Evolutionary conservation across 2,888 invertebrate species (phyloP), one percentile per base, ranked within the genome.

Genomic region (Chloromyia formosa): DNA sequence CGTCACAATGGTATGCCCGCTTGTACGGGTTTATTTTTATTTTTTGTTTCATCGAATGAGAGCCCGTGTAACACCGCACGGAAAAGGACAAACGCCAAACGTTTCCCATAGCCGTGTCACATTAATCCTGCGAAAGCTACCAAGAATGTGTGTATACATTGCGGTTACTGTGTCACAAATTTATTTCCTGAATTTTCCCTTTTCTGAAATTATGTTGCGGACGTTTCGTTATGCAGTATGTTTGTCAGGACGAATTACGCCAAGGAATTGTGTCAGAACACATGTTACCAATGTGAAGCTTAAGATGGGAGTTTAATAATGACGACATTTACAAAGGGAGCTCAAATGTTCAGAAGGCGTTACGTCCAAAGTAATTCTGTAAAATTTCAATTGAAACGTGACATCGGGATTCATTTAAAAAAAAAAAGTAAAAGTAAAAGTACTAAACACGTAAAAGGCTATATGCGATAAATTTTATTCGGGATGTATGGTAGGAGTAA

Each of bases 111-210:
- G 56, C 56, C 10, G 14, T 23, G 60, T 23, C 22, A 27, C 14
- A 12, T n/a, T 60, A 60, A 60, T 22, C 60, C 60, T 20, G 9
- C 60, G 60, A 60, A 60, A 60, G 27, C 23, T 23, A 23, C 60
- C 23, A 9, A 27, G 14, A 60, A 23, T 58, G 16, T 22, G 53
- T 53, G 22, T 22, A 22, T 18, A 58, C 56, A 58, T 60, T 60
- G 60, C 27, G 60, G 60, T 27, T 60, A 23, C 60, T 23, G 27
- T 23, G 60, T 60, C 60, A 60, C 23, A 60, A 60, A 49, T 49
- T 49, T 49, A 49, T 49, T 49, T 49, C 49, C 49, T 49, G 12
- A 42, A 42, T 42, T 42, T 42, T 42, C 12, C 42, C 3, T 49
- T 49, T 49, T 49, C 16, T n/a, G 49, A 49, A 49, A 49, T 49